Percentiles rank a stretch among this genome's conserved stretches.
These are phyloP conservation scores for Petrocephalus microphthalmus DNA, from an alignment of 2,113 vertebrate genomes.

Conservation along the genomic window DNA sequence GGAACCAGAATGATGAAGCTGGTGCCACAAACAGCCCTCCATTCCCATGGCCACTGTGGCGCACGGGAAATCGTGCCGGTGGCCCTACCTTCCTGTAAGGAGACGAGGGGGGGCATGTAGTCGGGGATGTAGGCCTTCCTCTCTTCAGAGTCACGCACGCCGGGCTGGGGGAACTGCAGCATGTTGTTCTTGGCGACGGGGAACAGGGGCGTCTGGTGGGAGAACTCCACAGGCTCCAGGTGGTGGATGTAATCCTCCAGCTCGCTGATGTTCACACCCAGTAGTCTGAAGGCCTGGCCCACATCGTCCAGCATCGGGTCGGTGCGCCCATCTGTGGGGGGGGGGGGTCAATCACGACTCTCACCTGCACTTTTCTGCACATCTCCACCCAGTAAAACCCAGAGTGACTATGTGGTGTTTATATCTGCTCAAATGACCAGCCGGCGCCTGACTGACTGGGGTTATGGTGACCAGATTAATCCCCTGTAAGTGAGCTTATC, in stretches of 20 bases:
- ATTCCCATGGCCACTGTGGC: not conserved
- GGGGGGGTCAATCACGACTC: not conserved
- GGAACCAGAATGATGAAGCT: not conserved
- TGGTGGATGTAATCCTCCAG: slow-evolving; percentile 97
- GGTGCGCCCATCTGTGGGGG: slow-evolving; percentile 80
- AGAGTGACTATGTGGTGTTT: not conserved
- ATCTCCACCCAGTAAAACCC: not conserved
- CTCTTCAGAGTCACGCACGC: slow-evolving; percentile 82
- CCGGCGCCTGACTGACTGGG: not conserved
- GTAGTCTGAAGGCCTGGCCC: slow-evolving; percentile 86
- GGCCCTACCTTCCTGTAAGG: slow-evolving; percentile 87
- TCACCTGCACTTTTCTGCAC: not conserved
- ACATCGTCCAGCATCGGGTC: slow-evolving; percentile 93
- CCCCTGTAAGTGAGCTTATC: not conserved
- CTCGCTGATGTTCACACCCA: slow-evolving; percentile 90
- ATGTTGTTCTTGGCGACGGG: slow-evolving; percentile 94
- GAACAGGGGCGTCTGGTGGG: slow-evolving; percentile 86
- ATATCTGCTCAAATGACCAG: not conserved
- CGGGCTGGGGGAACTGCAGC: slow-evolving; percentile 88
- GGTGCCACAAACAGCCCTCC: not conserved
- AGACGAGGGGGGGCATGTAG: slow-evolving; percentile 90
- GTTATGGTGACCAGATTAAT: not conserved
- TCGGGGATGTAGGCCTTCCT: slow-evolving; percentile 94
- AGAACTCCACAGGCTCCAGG: slow-evolving; percentile 86
- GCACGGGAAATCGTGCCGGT: not conserved